phyloP scores from a whole-genome alignment of 2,888 invertebrate genomes.

The Hirtodrosophila duncani region DNA sequence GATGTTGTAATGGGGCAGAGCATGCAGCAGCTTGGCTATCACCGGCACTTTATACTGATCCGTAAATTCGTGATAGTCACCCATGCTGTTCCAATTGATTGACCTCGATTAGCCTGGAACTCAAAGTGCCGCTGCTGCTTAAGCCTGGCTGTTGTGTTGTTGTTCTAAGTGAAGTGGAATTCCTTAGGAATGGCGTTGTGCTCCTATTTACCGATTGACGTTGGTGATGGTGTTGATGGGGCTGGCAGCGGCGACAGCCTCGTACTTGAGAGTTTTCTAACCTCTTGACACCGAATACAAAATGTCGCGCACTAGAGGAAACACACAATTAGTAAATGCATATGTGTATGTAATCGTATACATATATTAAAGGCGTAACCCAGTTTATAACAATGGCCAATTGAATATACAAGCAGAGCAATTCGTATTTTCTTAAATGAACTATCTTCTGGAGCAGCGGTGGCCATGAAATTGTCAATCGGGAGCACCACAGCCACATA shows the following conservation, averaged over 20 bases:
- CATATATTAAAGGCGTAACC: too few species aligned
- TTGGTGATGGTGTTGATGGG: conserved; percentile 4
- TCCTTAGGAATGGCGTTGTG: too few species aligned
- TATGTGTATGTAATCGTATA: conserved; percentile 3
- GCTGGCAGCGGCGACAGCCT: conserved; percentile 43
- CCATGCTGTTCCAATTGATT: conserved; percentile 54
- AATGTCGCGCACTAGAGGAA: conserved; percentile 53
- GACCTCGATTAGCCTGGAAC: background rate
- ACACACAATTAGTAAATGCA: conserved; percentile 19
- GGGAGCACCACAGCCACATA: too few species aligned
- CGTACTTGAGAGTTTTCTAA: conserved; percentile 55
- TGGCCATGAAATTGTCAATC: too few species aligned
- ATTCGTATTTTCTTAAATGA: too few species aligned
- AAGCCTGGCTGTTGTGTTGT: conserved; percentile 5
- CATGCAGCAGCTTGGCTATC: conserved; percentile 91
- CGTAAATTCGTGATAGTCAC: conserved; percentile 79
- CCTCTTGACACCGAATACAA: conserved; percentile 67
- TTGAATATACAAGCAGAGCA: too few species aligned
- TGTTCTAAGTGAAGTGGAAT: too few species aligned
- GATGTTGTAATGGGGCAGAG: conserved; percentile 94
- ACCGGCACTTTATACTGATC: conserved; percentile 90
- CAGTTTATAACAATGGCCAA: too few species aligned
- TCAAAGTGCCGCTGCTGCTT: conserved; percentile 4
- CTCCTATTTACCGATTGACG: conserved; percentile 3
- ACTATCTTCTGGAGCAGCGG: too few species aligned